Base-by-base conservation (phyloP, 92 coral and sea anemone species). In the Epizoanthus ramosus region DNA sequence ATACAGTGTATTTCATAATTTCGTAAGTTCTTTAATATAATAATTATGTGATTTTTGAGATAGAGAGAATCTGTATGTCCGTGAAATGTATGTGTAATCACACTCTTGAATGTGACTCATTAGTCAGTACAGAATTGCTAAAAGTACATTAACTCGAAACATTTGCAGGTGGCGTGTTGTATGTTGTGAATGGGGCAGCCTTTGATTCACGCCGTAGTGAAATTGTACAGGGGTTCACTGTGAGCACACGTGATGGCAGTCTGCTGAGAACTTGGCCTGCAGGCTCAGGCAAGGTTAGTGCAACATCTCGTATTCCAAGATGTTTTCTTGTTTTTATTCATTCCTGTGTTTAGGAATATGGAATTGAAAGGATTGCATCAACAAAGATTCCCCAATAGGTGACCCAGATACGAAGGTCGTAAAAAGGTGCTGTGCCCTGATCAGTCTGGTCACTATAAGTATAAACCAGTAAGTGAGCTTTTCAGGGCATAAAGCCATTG, bases 221-320 rank as follows among this genome's bases (percentile, higher is more conserved):
- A 6, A 85, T 88, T 12, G 94, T 93, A 2, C 91, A 92, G 50
- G 96, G 98, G 54, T 92, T 96, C 79, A 96, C 99, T 19, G 85
- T 96, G n/a, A 76, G 88, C 10, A 53, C 91, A 25, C 57, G 76
- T 10, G 91, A 88, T n/a, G 90, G 88, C 70, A 35, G 68, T 43
- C 75, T 96, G n/a, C 60, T 94, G 39, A 79, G 81, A 28, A 79
- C 84, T 0, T 96, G 99, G 99, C 97, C 98, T 71, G 79, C 74
- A 66, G 84, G 68, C 43, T 63, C 75, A 3, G 79, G 69, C 63
- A 85, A 91, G 79, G 94, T 93, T 59, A 8, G 58, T 80, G 0
- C 23, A 24, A 54, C 18, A 21, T 8, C 16, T 60, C 35, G n/a
- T 37, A 35, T 25, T 71, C 54, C 59, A 71, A 71, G 56, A 8